A percentile compares a stretch with the other conserved stretches of the same genome.
These are phyloP conservation scores for Peromyscus nudipes DNA, from an alignment of 2,797 vertebrate genomes.

Conservation along the genomic window DNA sequence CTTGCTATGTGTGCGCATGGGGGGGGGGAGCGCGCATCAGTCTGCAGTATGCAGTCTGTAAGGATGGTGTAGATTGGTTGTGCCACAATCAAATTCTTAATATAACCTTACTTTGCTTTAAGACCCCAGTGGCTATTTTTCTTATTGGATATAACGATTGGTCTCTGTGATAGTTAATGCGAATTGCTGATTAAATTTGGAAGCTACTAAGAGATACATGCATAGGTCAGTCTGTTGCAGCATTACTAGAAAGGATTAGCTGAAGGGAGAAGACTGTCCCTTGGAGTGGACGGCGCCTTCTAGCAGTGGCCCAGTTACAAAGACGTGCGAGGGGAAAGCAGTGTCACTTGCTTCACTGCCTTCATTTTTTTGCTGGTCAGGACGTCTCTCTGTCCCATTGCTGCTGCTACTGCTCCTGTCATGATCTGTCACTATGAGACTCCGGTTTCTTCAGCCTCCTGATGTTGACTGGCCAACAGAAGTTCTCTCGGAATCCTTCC, in stretches of 20 bases:
- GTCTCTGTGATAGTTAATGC: not conserved
- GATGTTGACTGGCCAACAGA: not conserved
- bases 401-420: not conserved
- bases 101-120: not conserved
- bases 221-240: not conserved
- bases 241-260: not conserved
- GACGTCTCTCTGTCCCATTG: not conserved
- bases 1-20: not conserved
- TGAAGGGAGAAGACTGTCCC: not conserved
- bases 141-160: not conserved
- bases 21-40: no score
- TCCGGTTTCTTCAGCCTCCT: not conserved
- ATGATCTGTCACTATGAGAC: not conserved
- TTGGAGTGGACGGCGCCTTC: not conserved
- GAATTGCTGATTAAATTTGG: not conserved
- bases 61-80: rapidly evolving
- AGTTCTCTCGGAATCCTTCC: not conserved
- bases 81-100: not conserved
- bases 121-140: not conserved
- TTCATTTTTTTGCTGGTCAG: not conserved
- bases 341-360: not conserved
- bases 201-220: not conserved
- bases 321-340: not conserved
- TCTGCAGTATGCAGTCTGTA: no score
- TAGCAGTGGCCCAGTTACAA: not conserved